Conservation (phyloP, 2,797 vertebrate genomes). For the Catharus ustulatus region DNA sequence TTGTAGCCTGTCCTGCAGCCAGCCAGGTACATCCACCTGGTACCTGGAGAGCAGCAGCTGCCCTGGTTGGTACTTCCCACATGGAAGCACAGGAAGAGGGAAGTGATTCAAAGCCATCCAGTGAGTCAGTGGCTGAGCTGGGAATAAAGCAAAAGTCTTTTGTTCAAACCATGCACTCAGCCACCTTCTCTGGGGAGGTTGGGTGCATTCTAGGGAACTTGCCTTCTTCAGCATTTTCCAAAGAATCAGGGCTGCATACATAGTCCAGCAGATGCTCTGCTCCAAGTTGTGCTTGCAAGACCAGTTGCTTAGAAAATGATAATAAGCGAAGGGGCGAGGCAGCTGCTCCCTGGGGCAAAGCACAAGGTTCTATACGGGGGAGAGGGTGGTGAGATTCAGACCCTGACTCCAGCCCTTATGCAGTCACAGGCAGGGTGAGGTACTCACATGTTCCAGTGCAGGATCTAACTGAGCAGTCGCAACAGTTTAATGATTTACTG, state of each 20-base stretch:
- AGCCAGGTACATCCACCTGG: neutral
- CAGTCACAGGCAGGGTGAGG: neutral
- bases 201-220: neutral
- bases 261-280: neutral
- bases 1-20: neutral
- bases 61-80: neutral
- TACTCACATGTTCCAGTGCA: fast-evolving
- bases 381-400: neutral
- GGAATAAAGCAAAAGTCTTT: constrained; percentile 36
- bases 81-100: neutral
- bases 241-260: neutral
- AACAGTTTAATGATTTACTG: neutral
- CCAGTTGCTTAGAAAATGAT: neutral
- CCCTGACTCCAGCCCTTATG: neutral
- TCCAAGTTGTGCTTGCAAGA: neutral
- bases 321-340: neutral
- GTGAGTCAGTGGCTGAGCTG: constrained; percentile 8
- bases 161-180: neutral
- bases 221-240: constrained; percentile 21
- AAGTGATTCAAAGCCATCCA: constrained; percentile 24
- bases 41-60: neutral
- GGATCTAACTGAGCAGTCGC: neutral
- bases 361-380: neutral
- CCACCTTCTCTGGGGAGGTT: neutral
- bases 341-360: neutral